Conservation (phyloP, 2,888 invertebrate species). For the Syritta pipiens region DNA sequence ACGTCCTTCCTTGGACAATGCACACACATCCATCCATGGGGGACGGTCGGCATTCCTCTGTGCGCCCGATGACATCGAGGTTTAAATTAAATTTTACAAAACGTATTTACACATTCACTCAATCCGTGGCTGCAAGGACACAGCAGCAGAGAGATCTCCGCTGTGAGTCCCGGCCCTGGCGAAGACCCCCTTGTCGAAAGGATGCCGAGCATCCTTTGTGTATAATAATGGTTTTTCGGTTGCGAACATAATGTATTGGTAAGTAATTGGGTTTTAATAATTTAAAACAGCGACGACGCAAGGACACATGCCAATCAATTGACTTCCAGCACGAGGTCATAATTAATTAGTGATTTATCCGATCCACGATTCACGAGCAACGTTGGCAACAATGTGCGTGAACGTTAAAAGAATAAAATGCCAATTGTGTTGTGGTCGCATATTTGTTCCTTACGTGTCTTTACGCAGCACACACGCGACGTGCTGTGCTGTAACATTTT, state of each 20-base stretch:
- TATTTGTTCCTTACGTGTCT: too few species aligned
- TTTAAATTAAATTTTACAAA: constrained; percentile 62
- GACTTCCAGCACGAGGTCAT: constrained; percentile 53
- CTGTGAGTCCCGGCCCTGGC: too few species aligned
- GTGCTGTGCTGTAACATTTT: too few species aligned
- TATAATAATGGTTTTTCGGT: constrained; percentile 57
- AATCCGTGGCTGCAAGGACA: background rate
- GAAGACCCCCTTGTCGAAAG: too few species aligned
- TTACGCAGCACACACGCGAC: too few species aligned
- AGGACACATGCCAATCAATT: constrained; percentile 63
- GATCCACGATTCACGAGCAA: constrained; percentile 25
- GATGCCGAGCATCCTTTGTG: constrained; percentile 35
- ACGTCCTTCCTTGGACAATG: constrained; percentile 19
- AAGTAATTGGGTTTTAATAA: constrained; percentile 69
- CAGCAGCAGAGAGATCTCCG: constrained; percentile 15
- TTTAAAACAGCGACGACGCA: constrained; percentile 53
- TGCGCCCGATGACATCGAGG: constrained; percentile 1
- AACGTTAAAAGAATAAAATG: background rate
- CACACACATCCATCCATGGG: too few species aligned
- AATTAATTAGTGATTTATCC: constrained; percentile 67
- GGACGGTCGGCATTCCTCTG: background rate
- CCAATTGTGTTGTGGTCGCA: too few species aligned
- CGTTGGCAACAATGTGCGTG: background rate
- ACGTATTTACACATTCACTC: constrained; percentile 51
- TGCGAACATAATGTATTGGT: constrained; percentile 63